Evolutionary conservation across 2,797 vertebrate species (phyloP).

Genomic region (Myotis daubentonii): DNA sequence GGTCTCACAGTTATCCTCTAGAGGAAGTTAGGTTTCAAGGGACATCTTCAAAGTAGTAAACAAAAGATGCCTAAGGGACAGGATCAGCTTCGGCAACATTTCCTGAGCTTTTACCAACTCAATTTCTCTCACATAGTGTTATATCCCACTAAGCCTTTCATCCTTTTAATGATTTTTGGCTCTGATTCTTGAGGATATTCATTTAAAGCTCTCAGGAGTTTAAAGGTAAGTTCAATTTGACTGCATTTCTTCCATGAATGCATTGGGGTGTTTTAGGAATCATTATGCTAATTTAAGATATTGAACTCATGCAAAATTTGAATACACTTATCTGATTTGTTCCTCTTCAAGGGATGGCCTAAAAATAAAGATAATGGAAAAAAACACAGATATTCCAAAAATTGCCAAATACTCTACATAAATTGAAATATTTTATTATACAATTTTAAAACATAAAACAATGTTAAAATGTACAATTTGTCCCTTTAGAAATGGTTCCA

Average conservation of each 20-base stretch:
- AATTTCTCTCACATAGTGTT: neutral
- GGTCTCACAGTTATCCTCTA: conserved; percentile 2
- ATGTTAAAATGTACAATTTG: neutral
- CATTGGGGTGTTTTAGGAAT: neutral
- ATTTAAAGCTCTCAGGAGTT: conserved; percentile 36
- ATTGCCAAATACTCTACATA: neutral
- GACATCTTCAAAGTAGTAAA: conserved; percentile 56
- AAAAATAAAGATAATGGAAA: neutral
- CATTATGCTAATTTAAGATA: neutral
- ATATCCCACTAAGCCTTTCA: neutral
- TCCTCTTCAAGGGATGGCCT: neutral
- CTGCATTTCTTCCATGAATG: neutral
- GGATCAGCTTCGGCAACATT: neutral
- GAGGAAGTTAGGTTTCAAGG: conserved; percentile 34
- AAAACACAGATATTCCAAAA: neutral
- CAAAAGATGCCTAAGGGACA: conserved; percentile 26
- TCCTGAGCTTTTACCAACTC: neutral
- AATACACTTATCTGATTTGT: neutral
- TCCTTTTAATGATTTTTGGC: conserved; percentile 22
- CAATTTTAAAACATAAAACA: neutral
- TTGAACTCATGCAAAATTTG: neutral
- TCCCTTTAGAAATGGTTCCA: neutral
- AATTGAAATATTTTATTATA: neutral
- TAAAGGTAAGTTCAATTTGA: conserved; percentile 61
- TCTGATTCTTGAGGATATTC: conserved; percentile 33